phyloP scores from a whole-genome alignment of 2,797 vertebrate species.

The Pangasius macronema region DNA sequence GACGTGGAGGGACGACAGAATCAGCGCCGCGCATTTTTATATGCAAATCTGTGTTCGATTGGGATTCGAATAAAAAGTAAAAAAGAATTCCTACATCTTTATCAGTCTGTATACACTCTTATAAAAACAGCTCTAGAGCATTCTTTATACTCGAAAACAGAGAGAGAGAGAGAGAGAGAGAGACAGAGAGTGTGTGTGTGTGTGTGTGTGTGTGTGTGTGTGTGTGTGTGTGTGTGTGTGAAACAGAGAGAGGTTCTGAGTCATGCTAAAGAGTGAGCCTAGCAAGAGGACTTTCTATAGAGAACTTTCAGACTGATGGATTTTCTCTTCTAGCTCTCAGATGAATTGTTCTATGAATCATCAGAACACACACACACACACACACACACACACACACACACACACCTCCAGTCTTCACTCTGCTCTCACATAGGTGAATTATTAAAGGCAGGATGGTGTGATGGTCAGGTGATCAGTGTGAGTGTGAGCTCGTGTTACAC shows the following conservation, averaged over 20 bases:
- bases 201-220: neutral
- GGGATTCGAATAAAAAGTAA: too few relatives aligned
- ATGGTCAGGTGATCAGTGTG: neutral
- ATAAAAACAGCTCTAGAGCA: too few relatives aligned
- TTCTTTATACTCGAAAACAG: too few relatives aligned
- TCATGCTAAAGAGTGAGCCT: neutral
- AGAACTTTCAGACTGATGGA: neutral
- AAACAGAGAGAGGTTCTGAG: neutral
- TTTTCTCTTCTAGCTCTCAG: neutral
- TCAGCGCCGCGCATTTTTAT: too few relatives aligned
- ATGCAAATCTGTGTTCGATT: too few relatives aligned
- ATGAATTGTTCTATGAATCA: constrained; percentile 1
- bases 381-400: neutral
- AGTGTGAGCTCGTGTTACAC: neutral
- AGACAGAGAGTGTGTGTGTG: too few relatives aligned
- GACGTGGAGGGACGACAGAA: too few relatives aligned
- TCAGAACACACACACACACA: neutral
- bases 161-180: too few relatives aligned
- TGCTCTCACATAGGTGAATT: neutral
- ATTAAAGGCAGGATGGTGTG: neutral
- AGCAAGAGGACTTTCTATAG: neutral
- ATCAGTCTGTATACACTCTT: too few relatives aligned
- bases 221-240: neutral
- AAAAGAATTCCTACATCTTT: too few relatives aligned
- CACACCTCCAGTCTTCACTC: neutral